Base-by-base conservation (phyloP, 2,888 invertebrate species). In the Lordiphosa fenestrarum region DNA sequence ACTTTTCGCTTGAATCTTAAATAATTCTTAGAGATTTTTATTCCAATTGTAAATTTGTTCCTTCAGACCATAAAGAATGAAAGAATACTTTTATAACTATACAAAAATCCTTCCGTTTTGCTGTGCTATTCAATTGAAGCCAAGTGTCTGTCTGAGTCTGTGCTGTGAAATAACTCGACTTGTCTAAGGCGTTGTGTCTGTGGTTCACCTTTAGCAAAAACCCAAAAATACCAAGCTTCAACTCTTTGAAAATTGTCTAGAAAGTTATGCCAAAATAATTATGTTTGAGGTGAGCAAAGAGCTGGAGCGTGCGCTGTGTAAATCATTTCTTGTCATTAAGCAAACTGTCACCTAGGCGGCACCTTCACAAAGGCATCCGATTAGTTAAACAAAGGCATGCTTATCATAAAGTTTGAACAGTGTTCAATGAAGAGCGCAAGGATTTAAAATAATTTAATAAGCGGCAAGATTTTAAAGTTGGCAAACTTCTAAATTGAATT, bases 271-370 rank as follows among this genome's bases (percentile, higher is more conserved):
- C 41, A 39, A 51, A 49, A 49, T 56, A 60, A 61, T 57, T 61
- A 61, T 61, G 56, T 23, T 6, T 15, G 9, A 35, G 21, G 46
- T 21, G 15, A 23, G 35, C 38, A 19, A 12, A 25, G 7, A 25
- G 25, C 7, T 25, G 36, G 47, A 12, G 33, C 13, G 38, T 6
- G 15, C 48, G 35, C 46, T 55, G 50, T 70, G 60, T 40, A 51
- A 67, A 71, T 73, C 71, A 73, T 71, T 67, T 70, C 58, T 53
- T 42, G 57, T 58, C 60, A 73, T 61, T 67, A 73, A 67, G 52
- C 71, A 73, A 73, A 71, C 71, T 63, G 64, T 71, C 66, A 66
- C 66, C 69, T 53, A 49, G 70, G 55, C 51, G 56, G 58, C 41
- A 21, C 42, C 33, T 7, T 54, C 39, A 44, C 48, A 55, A 56